These are phyloP conservation scores for Paracyprichromis sp. DNA, from an alignment of 2,113 vertebrate species.

Conservation along the genomic window DNA sequence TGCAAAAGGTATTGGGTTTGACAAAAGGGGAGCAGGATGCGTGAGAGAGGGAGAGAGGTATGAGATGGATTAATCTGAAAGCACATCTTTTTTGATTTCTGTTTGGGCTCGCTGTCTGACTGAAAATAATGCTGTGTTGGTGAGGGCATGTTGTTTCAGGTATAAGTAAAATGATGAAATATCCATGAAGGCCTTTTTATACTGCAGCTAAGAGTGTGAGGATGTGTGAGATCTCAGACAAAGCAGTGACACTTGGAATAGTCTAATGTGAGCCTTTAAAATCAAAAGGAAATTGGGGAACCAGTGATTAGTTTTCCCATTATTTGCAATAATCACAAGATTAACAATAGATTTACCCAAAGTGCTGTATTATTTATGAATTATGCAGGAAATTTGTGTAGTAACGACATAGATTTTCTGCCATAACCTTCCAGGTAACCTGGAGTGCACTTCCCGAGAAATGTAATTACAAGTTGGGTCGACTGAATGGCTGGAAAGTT, in stretches of 20 bases:
- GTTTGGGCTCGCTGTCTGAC: neutral
- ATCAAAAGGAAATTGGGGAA: neutral
- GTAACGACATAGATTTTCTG: fast-evolving
- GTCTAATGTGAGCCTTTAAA: neutral
- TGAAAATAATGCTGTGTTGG: neutral
- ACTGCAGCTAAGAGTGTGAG: neutral
- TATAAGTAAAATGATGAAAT: neutral
- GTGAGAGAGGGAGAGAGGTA: neutral
- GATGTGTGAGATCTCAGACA: neutral
- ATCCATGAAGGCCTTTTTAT: neutral
- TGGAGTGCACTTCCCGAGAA: neutral
- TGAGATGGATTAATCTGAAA: neutral
- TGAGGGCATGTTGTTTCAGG: neutral
- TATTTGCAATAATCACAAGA: neutral
- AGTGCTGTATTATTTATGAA: neutral
- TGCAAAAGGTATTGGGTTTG: slow-evolving; percentile 41
- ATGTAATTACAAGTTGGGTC: neutral
- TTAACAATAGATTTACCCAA: neutral
- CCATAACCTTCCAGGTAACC: neutral
- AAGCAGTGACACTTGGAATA: neutral
- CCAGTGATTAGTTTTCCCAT: neutral
- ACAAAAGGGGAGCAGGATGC: neutral
- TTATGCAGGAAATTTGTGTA: neutral
- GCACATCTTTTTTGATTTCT: neutral
- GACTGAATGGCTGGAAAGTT: neutral